Base-by-base conservation (phyloP, 2,797 vertebrate species). In the Notolabrus celidotus region DNA sequence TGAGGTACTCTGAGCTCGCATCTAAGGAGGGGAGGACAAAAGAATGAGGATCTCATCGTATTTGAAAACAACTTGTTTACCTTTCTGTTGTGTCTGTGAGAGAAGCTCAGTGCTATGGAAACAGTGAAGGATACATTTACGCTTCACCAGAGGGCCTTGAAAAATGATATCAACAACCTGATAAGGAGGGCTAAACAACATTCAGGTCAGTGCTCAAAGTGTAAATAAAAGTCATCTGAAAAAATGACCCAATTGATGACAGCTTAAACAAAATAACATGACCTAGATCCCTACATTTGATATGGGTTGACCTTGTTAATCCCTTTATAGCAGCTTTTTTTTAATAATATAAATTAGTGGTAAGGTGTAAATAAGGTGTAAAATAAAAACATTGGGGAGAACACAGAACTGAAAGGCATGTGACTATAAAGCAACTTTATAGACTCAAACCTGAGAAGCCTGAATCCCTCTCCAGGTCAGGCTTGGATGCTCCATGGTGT, bases 1-100 rank as follows among this genome's bases (percentile, higher is more conserved):
- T 96, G 50, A 92, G 91, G 77, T 96, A 96, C 77, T 95, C 96
- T 0, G 96, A 97, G 78, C 96, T 96, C 65, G 94, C 94, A 93
- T 97, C 97, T 97, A 52, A 81, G 33, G 46, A 74, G 10, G 11
- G 10, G 16, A 64, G 17, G 57, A 71, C 36, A 64, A n/a, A n/a
- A 67, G 16, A 54, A 64, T 49, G 74, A 27, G 58, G 43, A 25
- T 74, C 9, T 76, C n/a, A 57, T 70, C 23, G 46, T 57, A 49
- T 50, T 74, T 42, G 29, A 53, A 74, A 52, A 31, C 45, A 66
- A 58, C 17, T 54, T 39, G 45, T 69, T 67, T 11, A 57, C 12
- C 19, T 43, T 43, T 53, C 20, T 61, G 15, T 49, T 79, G 61
- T 62, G 42, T 42, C 33, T 34, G 11, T 25, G 17, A 16, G 14